Base-by-base conservation (phyloP, 1,140 invertebrate species). In the Elymnias hypermnestra region DNA sequence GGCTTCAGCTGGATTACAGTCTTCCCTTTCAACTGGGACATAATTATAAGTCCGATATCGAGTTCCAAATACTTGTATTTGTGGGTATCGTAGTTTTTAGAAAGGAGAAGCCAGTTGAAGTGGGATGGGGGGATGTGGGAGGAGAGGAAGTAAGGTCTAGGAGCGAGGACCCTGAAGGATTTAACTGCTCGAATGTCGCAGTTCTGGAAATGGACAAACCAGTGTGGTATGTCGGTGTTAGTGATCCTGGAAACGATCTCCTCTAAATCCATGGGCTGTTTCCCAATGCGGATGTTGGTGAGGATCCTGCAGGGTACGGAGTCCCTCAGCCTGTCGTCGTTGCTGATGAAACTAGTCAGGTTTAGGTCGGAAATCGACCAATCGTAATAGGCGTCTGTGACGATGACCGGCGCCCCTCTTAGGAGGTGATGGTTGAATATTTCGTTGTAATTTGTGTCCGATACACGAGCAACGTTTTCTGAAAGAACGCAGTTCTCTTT, bases 141-240 rank as follows among this genome's bases (percentile, higher is more conserved):
- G 1, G 94, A 92, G 0, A 95, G 71, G 69, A 94, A 94, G 46
- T 93, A 92, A 0, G 94, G 94, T 13, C 92, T 82, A 14, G 90
- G 89, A 25, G 93, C 93, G 26, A 93, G 89, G 26, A 90, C 89
- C 10, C 93, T 75, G 3, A 94, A 86, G 0, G 90, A 89, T 72
- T 94, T 94, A 0, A 94, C 92, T 0, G 92, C 92, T 41, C 90
- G 87, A 14, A 91, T 91, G 48, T 94, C 92, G 65, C 94, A 96
- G 69, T 95, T 95, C 82, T 95, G 93, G 89, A 94, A 95, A 59
- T 95, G 93, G 1, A 94, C 90, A 72, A 94, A 96, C 91, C 92
- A 95, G 54, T 90, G 91, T 0, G 90, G 89, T 7, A 92, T 89
- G 26, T 91, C 88, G 0, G 89, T 89, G 17, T 89, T 89, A 25